These are phyloP conservation scores for Nesoenas mayeri DNA, from an alignment of 2,113 vertebrate genomes.

Conservation along the genomic window DNA sequence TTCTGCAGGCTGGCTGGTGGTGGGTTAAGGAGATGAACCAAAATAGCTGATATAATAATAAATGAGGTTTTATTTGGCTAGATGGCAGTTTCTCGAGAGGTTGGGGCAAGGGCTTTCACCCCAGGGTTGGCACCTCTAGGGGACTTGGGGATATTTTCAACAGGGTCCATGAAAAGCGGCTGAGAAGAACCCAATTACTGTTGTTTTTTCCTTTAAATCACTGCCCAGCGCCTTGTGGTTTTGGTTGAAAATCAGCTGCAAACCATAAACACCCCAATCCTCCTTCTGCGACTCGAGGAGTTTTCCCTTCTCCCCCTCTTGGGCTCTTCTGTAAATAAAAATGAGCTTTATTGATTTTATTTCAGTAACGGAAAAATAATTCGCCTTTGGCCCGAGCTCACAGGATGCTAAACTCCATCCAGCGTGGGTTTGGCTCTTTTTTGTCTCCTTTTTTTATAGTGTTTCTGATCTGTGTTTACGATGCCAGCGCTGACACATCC, in stretches of 20 bases:
- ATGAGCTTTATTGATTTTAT: constrained; percentile 7
- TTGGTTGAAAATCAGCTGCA: background rate
- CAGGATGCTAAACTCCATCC: background rate
- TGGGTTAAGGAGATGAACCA: background rate
- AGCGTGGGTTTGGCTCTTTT: background rate
- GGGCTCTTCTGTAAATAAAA: background rate
- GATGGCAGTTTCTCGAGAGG: background rate
- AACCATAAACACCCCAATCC: background rate
- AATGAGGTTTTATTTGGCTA: background rate
- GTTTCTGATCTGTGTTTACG: constrained; percentile 10
- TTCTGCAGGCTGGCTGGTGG: no score
- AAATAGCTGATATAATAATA: background rate
- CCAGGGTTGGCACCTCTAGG: background rate
- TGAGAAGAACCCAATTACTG: background rate
- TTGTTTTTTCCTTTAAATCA: background rate
- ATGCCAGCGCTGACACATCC: constrained; percentile 19
- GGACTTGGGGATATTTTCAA: background rate
- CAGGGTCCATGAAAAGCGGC: background rate
- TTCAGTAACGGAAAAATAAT: background rate
- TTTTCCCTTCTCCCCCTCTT: background rate
- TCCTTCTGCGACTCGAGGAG: background rate
- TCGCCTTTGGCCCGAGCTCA: background rate
- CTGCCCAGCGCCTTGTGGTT: background rate
- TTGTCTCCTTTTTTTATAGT: background rate
- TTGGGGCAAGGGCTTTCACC: background rate